A percentile compares a stretch with the other conserved stretches of the same genome.
Conservation (phyloP, 1,140 invertebrate genomes). For the Drosophila littoralis region DNA sequence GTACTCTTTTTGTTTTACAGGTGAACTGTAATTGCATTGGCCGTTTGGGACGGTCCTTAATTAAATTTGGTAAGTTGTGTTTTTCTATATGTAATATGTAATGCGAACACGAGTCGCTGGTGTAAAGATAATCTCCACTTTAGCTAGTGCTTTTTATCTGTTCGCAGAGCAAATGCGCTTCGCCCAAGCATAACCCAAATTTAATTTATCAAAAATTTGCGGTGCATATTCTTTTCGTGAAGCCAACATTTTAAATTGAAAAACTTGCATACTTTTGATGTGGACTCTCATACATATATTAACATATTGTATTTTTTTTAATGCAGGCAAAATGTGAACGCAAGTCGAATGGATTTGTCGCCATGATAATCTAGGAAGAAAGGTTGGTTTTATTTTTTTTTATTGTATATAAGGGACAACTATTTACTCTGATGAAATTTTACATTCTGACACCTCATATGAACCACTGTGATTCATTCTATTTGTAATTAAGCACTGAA, state of each 20-base stretch:
- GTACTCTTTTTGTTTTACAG: slow-evolving; percentile 29
- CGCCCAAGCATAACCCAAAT: slow-evolving; percentile 83
- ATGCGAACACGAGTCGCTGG: slow-evolving; percentile 80
- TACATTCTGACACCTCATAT: slow-evolving; percentile 82
- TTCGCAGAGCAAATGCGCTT: slow-evolving; percentile 76
- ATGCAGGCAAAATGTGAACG: slow-evolving; percentile 27
- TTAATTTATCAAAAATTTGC: slow-evolving; percentile 59
- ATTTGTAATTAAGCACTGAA: slow-evolving; percentile 65
- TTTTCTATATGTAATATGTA: neutral
- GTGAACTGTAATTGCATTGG: slow-evolving; percentile 32
- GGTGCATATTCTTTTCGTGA: slow-evolving; percentile 78
- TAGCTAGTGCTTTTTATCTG: slow-evolving; percentile 82
- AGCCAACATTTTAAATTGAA: slow-evolving; percentile 53
- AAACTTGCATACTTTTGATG: neutral
- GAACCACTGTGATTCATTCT: slow-evolving; percentile 74
- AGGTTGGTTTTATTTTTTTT: slow-evolving; percentile 4
- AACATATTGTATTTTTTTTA: neutral
- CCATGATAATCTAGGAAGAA: neutral
- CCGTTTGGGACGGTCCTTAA: slow-evolving; percentile 3
- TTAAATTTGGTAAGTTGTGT: slow-evolving; percentile 38
- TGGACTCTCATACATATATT: neutral
- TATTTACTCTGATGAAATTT: slow-evolving; percentile 66
- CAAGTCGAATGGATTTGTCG: neutral
- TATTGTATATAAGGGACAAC: neutral
- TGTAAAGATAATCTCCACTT: slow-evolving; percentile 74